Percentiles rank a stretch among this genome's conserved stretches.
phyloP scores from a whole-genome alignment of 2,797 vertebrate genomes.

The Triplophysa yarkandensis region DNA sequence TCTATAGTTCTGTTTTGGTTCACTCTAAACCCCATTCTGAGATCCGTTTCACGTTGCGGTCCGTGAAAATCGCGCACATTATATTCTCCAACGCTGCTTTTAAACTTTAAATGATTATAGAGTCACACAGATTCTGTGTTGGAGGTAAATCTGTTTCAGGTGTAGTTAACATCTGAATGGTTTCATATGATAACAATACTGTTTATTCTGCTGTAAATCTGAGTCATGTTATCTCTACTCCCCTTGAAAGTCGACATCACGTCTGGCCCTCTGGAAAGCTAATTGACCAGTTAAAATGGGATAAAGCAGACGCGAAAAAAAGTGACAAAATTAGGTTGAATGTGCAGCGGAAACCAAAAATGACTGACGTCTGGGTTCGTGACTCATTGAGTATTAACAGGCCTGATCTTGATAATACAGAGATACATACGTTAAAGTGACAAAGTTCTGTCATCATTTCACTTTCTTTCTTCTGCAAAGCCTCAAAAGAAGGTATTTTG shows the following conservation, averaged over 20 bases:
- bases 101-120: neutral
- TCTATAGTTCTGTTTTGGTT: constrained; percentile 10
- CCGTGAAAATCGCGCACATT: neutral
- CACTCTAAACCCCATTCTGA: neutral
- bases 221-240: neutral
- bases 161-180: neutral
- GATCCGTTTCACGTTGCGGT: constrained; percentile 3
- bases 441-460: no score
- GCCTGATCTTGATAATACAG: neutral
- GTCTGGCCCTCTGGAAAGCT: neutral
- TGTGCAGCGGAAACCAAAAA: neutral
- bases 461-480: no score
- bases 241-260: neutral
- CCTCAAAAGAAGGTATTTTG: no score
- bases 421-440: no score
- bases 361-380: neutral
- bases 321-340: neutral
- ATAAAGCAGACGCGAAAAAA: neutral
- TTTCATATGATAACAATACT: neutral
- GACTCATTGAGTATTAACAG: neutral
- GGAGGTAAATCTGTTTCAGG: neutral
- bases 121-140: neutral
- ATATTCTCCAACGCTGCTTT: neutral
- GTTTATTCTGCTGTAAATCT: neutral
- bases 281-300: neutral